Evolutionary conservation across 2,888 invertebrate species (phyloP), one percentile per base, ranked within the genome.

Genomic region (Tuberolachnus salignus): DNA sequence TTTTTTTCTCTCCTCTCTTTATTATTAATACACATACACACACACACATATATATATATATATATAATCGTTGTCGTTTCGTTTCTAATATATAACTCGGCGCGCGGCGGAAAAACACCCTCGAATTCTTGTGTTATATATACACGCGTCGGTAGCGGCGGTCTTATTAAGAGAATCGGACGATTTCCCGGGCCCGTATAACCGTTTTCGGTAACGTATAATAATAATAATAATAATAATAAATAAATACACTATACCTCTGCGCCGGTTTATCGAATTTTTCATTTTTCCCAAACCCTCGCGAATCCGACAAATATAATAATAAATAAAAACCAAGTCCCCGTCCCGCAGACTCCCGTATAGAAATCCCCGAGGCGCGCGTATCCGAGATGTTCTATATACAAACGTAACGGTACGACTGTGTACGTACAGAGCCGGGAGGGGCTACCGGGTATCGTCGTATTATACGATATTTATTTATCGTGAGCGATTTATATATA

Each of bases 231-330:
- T 34, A 34, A 34, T 34, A 63, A 63, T 73, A 73, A 63, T 73
- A 73, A 73, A 73, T 73, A 63, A 51, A 51, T 63, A 53, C 51
- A 34, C 34, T 61, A 26, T 23, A 67, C 51, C 34, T 34, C 34
- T 51, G 51, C 34, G 53, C 34, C 21, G 63, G 42, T 51, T 63
- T 63, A 73, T 73, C 61, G 63, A 63, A 73, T 73, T 42, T 73
- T 59, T 59, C 49, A 34, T 71, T 34, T 51, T 57, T 23, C 19
- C 34, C 23, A 51, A 14, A 73, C 42, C 51, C 63, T 51, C 26
- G 63, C 63, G 42, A 42, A 63, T 73, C 63, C 23, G 42, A 73
- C 73, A 73, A 71, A 63, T 53, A 67, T 53, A 53, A 59, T 73
- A 73, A 73, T 73, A 51, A n/a, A 55, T 55, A 55, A 9, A n/a